Base-by-base conservation (phyloP, 2,888 invertebrate species). In the Autographa pulchrina region DNA sequence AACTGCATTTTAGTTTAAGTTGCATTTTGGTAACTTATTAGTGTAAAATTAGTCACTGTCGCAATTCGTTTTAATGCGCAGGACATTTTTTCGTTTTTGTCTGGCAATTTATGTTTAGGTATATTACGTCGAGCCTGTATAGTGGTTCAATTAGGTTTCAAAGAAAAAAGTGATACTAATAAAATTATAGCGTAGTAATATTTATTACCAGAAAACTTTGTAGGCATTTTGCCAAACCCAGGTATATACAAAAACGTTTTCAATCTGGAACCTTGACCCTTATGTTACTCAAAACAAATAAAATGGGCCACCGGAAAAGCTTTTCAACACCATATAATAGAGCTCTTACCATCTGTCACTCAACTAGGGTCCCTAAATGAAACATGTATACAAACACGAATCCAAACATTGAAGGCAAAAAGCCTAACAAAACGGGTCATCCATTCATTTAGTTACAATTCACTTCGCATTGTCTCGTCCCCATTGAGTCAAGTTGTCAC, bases 401-500 rank as follows among this genome's bases (percentile, higher is more conserved):
- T 74, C 35, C 2, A 67, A 68, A 60, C 60, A 65, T 52, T 69
- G 62, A 48, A 65, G 61, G 61, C 74, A 67, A 65, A 71, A 61
- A 66, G 54, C 43, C 61, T 18, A 66, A 74, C 61, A 61, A 76
- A 78, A 65, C 54, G 77, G 81, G 77, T 81, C 79, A 80, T 74
- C 76, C 74, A 80, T 84, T 84, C 80, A 77, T 76, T 75, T 65
- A 72, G 52, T 77, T 54, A 76, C 78, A 81, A 80, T 77, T 85
- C 78, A 77, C 75, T 80, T 35, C 52, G 71, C 67, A 83, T 86
- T 88, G 86, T 87, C 83, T 80, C 70, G 74, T 43, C 69, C 77
- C 82, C 78, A 85, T 89, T 88, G 86, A 88, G 80, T 80, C 81
- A 80, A 81, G 72, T 86, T 88, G 88, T 90, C 88, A 89, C 85